Base-by-base conservation (phyloP, 2,113 vertebrate genomes). In the Suricata suricatta region DNA sequence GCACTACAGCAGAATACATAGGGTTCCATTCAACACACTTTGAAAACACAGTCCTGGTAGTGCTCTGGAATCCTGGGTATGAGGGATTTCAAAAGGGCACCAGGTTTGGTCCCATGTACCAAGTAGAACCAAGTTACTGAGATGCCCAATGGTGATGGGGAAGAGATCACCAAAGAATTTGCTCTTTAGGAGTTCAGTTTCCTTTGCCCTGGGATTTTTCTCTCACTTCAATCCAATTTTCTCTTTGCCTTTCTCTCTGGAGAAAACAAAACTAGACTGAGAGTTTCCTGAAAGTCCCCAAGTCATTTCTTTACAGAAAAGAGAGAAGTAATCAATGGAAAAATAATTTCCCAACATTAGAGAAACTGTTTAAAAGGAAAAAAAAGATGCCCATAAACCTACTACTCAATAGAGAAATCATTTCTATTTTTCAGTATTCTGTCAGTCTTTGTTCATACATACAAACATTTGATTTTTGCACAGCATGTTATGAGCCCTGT, bases 271-370 rank as follows among this genome's bases (percentile, higher is more conserved):
- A 14, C 1, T 79, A 94, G 50, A 5, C 13, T 71, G 54, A 44
- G 23, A 77, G 14, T 80, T 76, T 81, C 35, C 54, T 74, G 25
- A 76, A 76, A 64, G n/a, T 60, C 19, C 92, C 25, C 25, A 82
- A n/a, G 31, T 72, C 31, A 52, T 66, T 82, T 54, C 68, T 87
- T 79, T 79, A 79, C 21, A 27, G 63, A 57, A 60, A 60, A 66
- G n/a, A 54, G 68, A 38, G 16, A 85, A 60, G 9, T 77, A 38
- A 54, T 35, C 23, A 88, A 41, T 21, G 38, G 64, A 50, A 89
- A 92, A 91, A 57, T 87, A 94, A 66, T 60, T 86, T 92, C 38
- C 91, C 25, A 57, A 90, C 25, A n/a, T 87, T 76, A 91, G 35
- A 88, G 6, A 80, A 96, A 33, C 5, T 66, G 8, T n/a, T 83